These are phyloP conservation scores for Carollia perspicillata DNA, from an alignment of 2,113 vertebrate species.

Conservation along the genomic window DNA sequence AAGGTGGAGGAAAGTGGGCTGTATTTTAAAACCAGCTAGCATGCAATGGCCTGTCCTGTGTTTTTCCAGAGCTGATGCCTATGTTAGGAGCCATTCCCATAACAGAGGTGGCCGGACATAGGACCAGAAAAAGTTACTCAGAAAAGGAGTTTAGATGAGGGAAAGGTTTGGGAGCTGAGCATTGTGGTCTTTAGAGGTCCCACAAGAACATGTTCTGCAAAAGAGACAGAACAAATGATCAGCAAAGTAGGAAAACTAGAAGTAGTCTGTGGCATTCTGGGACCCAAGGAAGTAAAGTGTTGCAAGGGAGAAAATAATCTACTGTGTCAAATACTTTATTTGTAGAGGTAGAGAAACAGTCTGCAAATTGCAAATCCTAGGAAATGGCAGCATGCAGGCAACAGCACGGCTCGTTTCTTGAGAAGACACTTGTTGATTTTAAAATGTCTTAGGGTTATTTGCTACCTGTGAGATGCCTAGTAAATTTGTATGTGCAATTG, in stretches of 20 bases:
- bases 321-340: conserved; percentile 7
- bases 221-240: not conserved
- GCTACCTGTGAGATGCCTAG: not conserved
- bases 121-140: not conserved
- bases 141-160: not conserved
- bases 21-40: not conserved
- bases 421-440: conserved; percentile 30
- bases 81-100: not conserved
- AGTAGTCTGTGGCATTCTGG: not conserved
- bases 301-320: not conserved
- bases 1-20: not conserved
- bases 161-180: not conserved
- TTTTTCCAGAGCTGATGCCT: not conserved
- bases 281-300: conserved; percentile 21
- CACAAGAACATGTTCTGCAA: not conserved
- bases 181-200: not conserved
- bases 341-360: not conserved
- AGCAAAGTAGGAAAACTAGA: not conserved
- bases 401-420: not conserved
- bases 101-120: not conserved
- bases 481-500: not conserved
- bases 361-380: not conserved
- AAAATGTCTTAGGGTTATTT: not conserved
- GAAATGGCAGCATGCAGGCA: not conserved
- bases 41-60: not conserved